phyloP scores from a whole-genome alignment of 1,140 invertebrate species.

The Heliconius himera region DNA sequence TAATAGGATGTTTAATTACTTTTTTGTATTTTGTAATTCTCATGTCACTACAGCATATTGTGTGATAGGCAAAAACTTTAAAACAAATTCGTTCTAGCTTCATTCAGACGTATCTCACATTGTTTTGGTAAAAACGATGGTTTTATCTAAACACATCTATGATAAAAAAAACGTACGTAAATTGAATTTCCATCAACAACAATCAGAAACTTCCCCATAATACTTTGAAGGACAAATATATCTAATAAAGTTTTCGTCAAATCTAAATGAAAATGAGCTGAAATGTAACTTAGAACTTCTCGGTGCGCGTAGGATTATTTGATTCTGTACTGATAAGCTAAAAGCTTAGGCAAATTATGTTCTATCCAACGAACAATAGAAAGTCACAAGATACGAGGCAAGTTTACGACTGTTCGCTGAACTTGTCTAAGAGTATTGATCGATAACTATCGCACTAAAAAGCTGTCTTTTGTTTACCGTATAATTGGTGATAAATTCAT shows the following conservation, averaged over 20 bases:
- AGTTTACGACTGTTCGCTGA: background rate
- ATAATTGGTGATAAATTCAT: background rate
- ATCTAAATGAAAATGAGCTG: background rate
- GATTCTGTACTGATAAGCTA: background rate
- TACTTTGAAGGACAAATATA: background rate
- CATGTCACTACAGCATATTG: no score
- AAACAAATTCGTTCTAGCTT: no score
- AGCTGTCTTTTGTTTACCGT: background rate
- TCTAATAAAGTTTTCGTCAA: background rate
- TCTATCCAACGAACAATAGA: background rate
- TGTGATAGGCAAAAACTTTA: no score
- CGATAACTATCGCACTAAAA: background rate
- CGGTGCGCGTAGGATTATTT: background rate
- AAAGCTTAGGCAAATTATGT: constrained; percentile 11
- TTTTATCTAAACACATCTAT: no score
- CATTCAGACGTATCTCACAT: no score
- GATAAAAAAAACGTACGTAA: no score
- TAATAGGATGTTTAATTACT: no score
- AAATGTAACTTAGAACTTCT: background rate
- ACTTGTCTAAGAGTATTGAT: constrained; percentile 5
- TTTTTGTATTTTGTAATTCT: no score
- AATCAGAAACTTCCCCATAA: background rate
- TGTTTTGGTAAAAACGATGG: no score
- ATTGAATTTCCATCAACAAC: no score
- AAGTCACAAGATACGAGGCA: background rate